phyloP scores from a whole-genome alignment of 37 sponge, comb jelly and placozoan genomes.

The Aplysina aerophoba region DNA sequence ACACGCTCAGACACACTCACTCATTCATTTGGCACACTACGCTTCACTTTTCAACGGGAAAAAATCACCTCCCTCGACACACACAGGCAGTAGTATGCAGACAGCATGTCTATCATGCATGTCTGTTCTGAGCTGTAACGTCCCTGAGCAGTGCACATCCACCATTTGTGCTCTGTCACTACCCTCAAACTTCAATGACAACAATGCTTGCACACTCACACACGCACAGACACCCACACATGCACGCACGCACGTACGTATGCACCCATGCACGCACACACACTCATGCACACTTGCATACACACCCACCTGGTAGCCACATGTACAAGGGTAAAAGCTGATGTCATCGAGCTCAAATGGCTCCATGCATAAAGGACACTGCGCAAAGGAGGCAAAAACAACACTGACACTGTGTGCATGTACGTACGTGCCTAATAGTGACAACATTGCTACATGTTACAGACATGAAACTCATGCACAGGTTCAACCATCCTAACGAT shows the following conservation, averaged over 20 bases:
- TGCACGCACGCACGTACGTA: background rate
- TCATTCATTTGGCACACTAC: too few relatives aligned
- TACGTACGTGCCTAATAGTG: background rate
- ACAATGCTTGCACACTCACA: background rate
- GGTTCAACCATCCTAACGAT: too few relatives aligned
- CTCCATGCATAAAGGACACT: constrained; percentile 99
- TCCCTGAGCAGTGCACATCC: too few relatives aligned
- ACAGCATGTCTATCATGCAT: too few relatives aligned
- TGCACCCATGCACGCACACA: constrained; percentile 15
- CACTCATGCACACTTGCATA: background rate
- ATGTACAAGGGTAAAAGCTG: constrained; percentile 94
- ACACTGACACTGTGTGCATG: background rate
- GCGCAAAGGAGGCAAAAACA: constrained; percentile 10
- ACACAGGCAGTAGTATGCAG: too few relatives aligned
- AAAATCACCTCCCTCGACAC: too few relatives aligned
- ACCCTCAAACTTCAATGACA: too few relatives aligned
- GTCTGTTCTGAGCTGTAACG: too few relatives aligned
- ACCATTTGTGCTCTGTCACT: too few relatives aligned
- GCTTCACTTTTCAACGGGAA: too few relatives aligned
- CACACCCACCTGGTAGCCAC: constrained; percentile 89
- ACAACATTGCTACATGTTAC: background rate
- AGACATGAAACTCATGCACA: background rate
- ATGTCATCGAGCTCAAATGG: constrained; percentile 90
- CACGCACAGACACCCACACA: background rate
- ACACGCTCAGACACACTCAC: too few relatives aligned